phyloP scores from a whole-genome alignment of 2,797 vertebrate genomes.

The Chaenodraco wilsoni region DNA sequence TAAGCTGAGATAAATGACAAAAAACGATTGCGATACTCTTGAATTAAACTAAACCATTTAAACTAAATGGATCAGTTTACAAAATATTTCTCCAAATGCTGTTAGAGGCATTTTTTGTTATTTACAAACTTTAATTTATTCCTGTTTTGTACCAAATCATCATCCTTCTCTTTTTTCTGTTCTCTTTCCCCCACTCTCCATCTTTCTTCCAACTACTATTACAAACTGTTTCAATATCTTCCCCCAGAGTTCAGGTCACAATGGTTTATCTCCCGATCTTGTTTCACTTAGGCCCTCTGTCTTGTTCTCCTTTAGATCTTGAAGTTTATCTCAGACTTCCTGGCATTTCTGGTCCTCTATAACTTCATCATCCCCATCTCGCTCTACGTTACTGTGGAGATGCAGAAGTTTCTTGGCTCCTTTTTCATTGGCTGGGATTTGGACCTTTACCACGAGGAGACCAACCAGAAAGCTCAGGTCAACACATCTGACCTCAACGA shows the following conservation, averaged over 20 bases:
- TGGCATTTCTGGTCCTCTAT: constrained; percentile 98
- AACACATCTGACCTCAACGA: constrained; percentile 99
- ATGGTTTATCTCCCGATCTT: neutral
- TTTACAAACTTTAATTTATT: neutral
- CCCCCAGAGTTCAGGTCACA: neutral
- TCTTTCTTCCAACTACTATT: neutral
- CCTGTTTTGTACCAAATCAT: neutral
- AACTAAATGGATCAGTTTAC: neutral
- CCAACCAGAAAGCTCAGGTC: constrained; percentile 95
- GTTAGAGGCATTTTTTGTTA: neutral
- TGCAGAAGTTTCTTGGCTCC: constrained; percentile 99
- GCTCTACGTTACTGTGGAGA: constrained; percentile 98
- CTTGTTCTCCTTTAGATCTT: constrained; percentile 85
- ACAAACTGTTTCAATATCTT: neutral
- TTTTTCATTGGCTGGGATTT: constrained; percentile 99
- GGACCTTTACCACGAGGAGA: constrained; percentile 96
- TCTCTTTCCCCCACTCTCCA: neutral
- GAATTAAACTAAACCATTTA: neutral
- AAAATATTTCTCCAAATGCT: neutral
- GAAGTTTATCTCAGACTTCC: constrained; percentile 97
- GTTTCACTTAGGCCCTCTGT: neutral
- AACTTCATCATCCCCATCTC: constrained; percentile 99
- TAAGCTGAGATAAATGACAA: neutral
- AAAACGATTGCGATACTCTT: too few species aligned
- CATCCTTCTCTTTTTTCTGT: neutral